Percentiles rank a stretch among this genome's conserved stretches.
phyloP scores from a whole-genome alignment of 2,888 invertebrate species.

The Pterostichus niger region DNA sequence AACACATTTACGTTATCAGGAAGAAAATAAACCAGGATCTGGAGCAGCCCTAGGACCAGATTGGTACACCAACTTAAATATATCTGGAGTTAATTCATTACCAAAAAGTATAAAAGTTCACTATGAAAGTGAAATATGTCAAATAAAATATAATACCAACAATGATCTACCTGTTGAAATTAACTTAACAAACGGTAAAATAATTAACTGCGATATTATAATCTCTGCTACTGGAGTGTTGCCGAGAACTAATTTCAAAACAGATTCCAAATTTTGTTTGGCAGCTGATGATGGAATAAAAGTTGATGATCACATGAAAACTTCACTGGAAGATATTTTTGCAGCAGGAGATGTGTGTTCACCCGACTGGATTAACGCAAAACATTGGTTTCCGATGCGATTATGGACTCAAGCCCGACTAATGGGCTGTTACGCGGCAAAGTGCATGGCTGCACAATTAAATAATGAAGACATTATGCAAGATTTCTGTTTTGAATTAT shows the following conservation, averaged over 20 bases:
- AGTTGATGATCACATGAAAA: constrained; percentile 92
- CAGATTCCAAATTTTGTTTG: constrained; percentile 78
- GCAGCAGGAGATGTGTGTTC: constrained; percentile 97
- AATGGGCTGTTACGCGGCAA: constrained; percentile 97
- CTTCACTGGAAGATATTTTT: constrained; percentile 87
- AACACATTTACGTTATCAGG: constrained; percentile 84
- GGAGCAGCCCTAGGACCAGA: constrained; percentile 98
- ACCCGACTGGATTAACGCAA: constrained; percentile 87
- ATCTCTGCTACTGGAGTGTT: constrained; percentile 97
- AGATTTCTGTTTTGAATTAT: constrained; percentile 98
- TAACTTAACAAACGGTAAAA: constrained; percentile 85
- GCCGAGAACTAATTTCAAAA: constrained; percentile 82
- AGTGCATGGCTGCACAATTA: constrained; percentile 87
- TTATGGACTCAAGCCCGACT: constrained; percentile 99
- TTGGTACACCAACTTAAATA: constrained; percentile 89
- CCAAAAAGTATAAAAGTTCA: constrained; percentile 81
- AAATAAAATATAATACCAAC: constrained; percentile 74
- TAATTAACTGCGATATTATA: constrained; percentile 91
- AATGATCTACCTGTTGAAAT: constrained; percentile 82
- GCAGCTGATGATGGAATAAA: constrained; percentile 89
- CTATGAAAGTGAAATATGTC: constrained; percentile 80
- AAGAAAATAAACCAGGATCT: constrained; percentile 78
- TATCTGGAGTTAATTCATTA: constrained; percentile 78
- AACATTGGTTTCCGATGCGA: constrained; percentile 96
- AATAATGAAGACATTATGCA: constrained; percentile 84